Evolutionary conservation across 23 tunicate genomes (phyloP), one percentile per base, ranked within the genome.

Genomic region (Trididemnum nubilum): DNA sequence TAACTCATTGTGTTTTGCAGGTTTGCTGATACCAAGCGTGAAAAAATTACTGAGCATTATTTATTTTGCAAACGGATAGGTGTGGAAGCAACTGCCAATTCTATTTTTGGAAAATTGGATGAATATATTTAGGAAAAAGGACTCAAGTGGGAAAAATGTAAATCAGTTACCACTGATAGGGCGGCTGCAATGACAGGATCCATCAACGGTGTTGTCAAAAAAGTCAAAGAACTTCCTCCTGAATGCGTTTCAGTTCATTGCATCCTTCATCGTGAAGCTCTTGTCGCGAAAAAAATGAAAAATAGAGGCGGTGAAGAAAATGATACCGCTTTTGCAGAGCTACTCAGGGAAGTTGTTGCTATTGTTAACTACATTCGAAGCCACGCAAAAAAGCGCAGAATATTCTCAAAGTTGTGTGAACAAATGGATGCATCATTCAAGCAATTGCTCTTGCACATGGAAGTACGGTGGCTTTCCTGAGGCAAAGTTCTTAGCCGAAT

Each of bases 121-220:
- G 58, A 40, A 21, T 73, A 37, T 38, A 15, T 73, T 32, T 18
- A 37, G 58, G 78, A 73, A 58, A 37, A 73, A 37, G 78, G 12
- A 37, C 58, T 73, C 58, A 15, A n/a, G 9, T 38, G 78, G 78
- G 58, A 22, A 38, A 73, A 73, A 73, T 73, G 58, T 73, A 73
- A 73, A 38, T 73, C 78, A 73, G 33, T 38, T 73, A 67, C 69
- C 69, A 63, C 39, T 29, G 75, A 69, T 30, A 38, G 75, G 30
- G 38, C 75, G 33, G 75, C 75, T 69, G 75, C 75, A 69, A 69
- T 69, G 75, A 63, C n/a, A n/a, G n/a, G n/a, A n/a, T n/a, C n/a
- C n/a, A n/a, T n/a, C n/a, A n/a, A n/a, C n/a, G n/a, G n/a, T 38
- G 33, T 36, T 12, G 7, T 69, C 75, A 31, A 69, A 69, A 69